These are phyloP conservation scores for Mandrillus leucophaeus DNA, from an alignment of 2,113 vertebrate species.

Conservation along the genomic window DNA sequence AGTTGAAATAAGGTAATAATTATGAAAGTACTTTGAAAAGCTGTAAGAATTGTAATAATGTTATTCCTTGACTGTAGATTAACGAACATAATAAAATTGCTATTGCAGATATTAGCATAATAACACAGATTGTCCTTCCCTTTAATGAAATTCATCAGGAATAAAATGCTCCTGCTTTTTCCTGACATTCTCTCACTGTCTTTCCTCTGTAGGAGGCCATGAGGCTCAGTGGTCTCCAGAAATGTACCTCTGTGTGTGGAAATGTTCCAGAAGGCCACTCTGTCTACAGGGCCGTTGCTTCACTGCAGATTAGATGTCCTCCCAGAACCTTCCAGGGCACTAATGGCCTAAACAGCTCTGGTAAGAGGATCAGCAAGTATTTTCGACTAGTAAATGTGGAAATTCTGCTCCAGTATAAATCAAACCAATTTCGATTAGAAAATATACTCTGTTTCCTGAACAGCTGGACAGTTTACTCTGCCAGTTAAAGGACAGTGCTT, in stretches of 20 bases:
- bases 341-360: neutral
- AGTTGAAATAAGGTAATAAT: slow-evolving; percentile 29
- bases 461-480: neutral
- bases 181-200: neutral
- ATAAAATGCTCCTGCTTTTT: slow-evolving; percentile 17
- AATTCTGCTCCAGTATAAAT: slow-evolving; percentile 15
- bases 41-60: slow-evolving; percentile 58
- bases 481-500: neutral
- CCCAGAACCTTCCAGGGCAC: neutral
- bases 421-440: slow-evolving; percentile 32
- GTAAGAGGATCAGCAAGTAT: neutral
- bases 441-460: slow-evolving; percentile 2
- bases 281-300: neutral
- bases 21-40: slow-evolving; percentile 53
- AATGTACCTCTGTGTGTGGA: neutral
- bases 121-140: slow-evolving; percentile 53
- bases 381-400: neutral
- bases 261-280: neutral
- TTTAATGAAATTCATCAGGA: slow-evolving; percentile 45
- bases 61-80: slow-evolving; percentile 69
- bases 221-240: neutral
- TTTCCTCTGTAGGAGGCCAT: neutral
- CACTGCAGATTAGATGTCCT: neutral
- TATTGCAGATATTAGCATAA: slow-evolving; percentile 66
- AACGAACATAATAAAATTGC: slow-evolving; percentile 70